These are phyloP conservation scores for Ophion ventricosus DNA, from an alignment of 2,888 invertebrate species.

Conservation along the genomic window DNA sequence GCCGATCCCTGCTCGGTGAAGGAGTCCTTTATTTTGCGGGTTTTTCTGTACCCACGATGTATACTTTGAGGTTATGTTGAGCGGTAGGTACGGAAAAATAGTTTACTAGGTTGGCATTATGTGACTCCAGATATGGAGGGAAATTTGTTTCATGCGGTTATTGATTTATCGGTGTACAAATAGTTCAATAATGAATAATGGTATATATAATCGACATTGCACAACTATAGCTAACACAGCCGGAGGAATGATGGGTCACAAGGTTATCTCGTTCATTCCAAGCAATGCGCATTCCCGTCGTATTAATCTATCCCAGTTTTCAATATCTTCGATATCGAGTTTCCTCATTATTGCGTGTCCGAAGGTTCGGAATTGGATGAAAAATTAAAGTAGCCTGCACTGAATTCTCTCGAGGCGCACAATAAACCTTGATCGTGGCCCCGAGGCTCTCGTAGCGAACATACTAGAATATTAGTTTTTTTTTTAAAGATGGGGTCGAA, in stretches of 20 bases:
- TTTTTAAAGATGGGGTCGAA: conserved; percentile 48
- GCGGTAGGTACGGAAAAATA: too few species aligned
- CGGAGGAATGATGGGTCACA: conserved; percentile 10
- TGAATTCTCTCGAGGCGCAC: not conserved
- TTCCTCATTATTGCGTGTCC: conserved; percentile 12
- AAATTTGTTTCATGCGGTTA: not conserved
- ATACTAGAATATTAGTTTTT: conserved; percentile 2
- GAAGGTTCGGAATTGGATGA: conserved; percentile 1
- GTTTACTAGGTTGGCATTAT: too few species aligned
- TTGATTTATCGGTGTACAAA: conserved; percentile 19
- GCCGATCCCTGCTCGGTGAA: too few species aligned
- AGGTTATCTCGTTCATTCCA: conserved; percentile 31
- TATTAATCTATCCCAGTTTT: not conserved
- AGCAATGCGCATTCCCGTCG: not conserved
- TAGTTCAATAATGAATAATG: conserved; percentile 13
- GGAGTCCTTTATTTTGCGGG: too few species aligned
- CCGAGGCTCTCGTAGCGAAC: conserved; percentile 8
- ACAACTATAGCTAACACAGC: not conserved
- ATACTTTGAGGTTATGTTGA: too few species aligned
- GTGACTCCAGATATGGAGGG: too few species aligned
- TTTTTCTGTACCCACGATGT: too few species aligned
- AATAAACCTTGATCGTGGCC: conserved; percentile 3
- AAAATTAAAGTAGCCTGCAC: not conserved
- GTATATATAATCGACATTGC: not conserved
- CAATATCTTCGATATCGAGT: conserved; percentile 25